Base-by-base conservation (phyloP, 2,888 invertebrate genomes). In the Perizoma affinitatum region DNA sequence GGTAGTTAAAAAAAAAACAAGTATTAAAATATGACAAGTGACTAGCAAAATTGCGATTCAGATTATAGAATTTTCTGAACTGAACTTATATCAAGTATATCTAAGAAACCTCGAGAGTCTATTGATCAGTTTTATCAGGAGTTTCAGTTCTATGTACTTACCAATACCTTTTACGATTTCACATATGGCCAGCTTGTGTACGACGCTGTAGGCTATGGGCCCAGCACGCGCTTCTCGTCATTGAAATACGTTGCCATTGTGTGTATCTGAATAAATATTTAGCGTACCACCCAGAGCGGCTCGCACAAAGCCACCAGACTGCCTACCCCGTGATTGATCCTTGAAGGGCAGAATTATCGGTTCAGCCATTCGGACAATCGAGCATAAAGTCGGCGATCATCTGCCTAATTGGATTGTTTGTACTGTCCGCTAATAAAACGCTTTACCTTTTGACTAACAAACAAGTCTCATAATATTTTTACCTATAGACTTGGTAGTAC, bases 181-280 rank as follows among this genome's bases (percentile, higher is more conserved):
- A 41, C 33, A 53, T 58, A 47, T 44, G 11, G n/a, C 41, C 48
- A 45, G 54, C 54, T 69, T 66, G 67, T 59, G 65, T 64, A 59
- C 69, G 66, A 58, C 71, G 83, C 83, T 78, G 71, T 73, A 72
- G 82, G 83, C 82, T 70, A 77, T 65, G 66, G 71, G 66, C 63
- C 68, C 64, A 72, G 70, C 76, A 71, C 75, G 76, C 76, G 72
- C 69, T 51, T 8, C 71, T 67, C 80, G 80, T 86, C 85, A 86
- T 87, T 88, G 88, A 90, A 90, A 89, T 87, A 83, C 87, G 85
- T 83, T 83, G 84, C 89, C 86, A 91, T 91, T 91, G 91, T 91
- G 77, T 77, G 75, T 75, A 75, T 68, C 75, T 87, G 88, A 88
- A 90, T 91, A 90, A 91, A 91, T 90, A 91, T 90, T 88, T 83